Conservation (phyloP, 2,113 vertebrate genomes). For the Bos indicus region DNA sequence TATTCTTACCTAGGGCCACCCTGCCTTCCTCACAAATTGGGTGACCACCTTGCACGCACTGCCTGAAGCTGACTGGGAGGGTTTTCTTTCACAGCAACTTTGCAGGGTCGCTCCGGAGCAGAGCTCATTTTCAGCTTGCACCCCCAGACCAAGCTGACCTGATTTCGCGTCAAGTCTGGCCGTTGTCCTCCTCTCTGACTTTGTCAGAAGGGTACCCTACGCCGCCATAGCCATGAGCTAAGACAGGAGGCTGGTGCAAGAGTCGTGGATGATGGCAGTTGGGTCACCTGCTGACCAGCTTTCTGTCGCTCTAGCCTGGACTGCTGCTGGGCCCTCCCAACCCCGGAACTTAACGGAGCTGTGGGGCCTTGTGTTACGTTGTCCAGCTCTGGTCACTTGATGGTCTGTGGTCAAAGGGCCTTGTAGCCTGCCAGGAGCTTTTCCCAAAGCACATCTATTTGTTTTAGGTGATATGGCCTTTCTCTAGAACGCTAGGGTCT, state of each 20-base stretch:
- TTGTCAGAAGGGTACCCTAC: accelerated
- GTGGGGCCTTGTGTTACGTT: accelerated
- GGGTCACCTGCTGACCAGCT: neutral
- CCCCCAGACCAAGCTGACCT: neutral
- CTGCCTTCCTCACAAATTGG: accelerated
- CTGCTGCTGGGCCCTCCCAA: neutral
- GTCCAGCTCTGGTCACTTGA: accelerated
- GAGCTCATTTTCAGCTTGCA: neutral
- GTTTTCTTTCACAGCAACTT: neutral
- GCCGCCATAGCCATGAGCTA: accelerated
- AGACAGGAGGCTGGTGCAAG: accelerated
- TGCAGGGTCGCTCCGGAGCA: neutral
- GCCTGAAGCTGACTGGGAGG: neutral
- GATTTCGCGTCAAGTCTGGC: accelerated
- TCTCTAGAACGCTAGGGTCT: neutral
- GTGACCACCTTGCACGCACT: accelerated
- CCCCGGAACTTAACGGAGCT: accelerated
- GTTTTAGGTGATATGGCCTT: too few relatives aligned
- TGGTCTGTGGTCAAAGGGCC: neutral
- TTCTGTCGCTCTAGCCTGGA: neutral
- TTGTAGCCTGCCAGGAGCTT: accelerated
- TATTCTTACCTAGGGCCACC: accelerated
- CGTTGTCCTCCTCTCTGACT: neutral
- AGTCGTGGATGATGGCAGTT: accelerated
- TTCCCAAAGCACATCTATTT: neutral